Conservation (phyloP, 2,888 invertebrate genomes). For the Venusia cambrica region DNA sequence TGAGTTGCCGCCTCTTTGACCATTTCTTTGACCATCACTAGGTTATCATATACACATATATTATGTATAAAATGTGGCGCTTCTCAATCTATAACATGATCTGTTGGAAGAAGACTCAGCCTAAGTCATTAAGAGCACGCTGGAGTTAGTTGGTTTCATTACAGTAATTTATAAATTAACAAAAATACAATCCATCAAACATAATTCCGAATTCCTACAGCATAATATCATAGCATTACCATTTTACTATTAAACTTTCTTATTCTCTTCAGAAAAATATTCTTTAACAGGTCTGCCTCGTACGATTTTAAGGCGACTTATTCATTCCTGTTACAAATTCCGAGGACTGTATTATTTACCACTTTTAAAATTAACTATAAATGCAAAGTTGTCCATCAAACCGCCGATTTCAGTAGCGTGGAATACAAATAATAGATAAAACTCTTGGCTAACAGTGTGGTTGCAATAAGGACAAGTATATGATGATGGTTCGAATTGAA, state of each 20-base stretch:
- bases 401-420: too few relatives aligned
- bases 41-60: too few relatives aligned
- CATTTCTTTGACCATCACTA: too few relatives aligned
- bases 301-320: conserved; percentile 23
- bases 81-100: conserved; percentile 4
- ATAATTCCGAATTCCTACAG: conserved; percentile 30
- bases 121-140: conserved; percentile 26
- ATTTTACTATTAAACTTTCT: conserved; percentile 24
- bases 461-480: too few relatives aligned
- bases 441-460: too few relatives aligned
- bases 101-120: conserved; percentile 24
- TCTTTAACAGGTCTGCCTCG: conserved; percentile 23
- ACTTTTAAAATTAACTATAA: too few relatives aligned
- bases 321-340: conserved; percentile 1
- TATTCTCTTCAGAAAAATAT: conserved; percentile 30
- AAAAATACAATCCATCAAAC: conserved; percentile 24
- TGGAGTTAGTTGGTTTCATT: conserved; percentile 28
- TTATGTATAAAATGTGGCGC: too few relatives aligned
- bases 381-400: too few relatives aligned
- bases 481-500: too few relatives aligned
- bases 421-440: too few relatives aligned
- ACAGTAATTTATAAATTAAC: conserved; percentile 23
- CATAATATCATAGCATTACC: conserved; percentile 29
- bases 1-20: too few relatives aligned
- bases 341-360: conserved; percentile 8